Conservation (phyloP, 2,113 vertebrate species). For the Tursiops truncatus region DNA sequence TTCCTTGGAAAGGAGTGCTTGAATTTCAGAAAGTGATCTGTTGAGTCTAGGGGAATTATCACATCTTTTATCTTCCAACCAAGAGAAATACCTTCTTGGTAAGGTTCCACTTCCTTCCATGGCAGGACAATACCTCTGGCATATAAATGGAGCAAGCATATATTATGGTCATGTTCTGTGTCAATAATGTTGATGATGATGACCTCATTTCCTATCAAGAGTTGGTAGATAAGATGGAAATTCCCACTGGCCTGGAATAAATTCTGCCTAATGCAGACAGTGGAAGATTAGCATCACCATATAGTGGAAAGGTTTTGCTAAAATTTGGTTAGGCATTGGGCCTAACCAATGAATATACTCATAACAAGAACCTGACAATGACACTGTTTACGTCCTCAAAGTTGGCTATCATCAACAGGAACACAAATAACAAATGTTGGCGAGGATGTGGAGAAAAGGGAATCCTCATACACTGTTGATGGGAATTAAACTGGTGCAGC, state of each 20-base stretch:
- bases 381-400: slow-evolving; percentile 13
- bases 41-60: not conserved
- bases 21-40: not conserved
- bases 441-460: not conserved
- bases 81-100: not conserved
- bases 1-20: not conserved
- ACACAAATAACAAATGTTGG: not conserved
- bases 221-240: not conserved
- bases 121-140: not conserved
- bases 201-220: not conserved
- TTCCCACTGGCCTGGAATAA: not conserved
- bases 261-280: not conserved
- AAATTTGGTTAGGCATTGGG: not conserved
- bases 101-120: not conserved
- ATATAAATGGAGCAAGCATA: not conserved
- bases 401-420: not conserved
- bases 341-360: not conserved
- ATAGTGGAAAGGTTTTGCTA: not conserved
- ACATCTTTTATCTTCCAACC: not conserved
- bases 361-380: not conserved
- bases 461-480: not conserved
- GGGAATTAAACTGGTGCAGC: not conserved
- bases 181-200: not conserved
- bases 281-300: not conserved
- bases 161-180: not conserved